phyloP scores from a whole-genome alignment of 2,888 invertebrate species.

The Pyralis farinalis region DNA sequence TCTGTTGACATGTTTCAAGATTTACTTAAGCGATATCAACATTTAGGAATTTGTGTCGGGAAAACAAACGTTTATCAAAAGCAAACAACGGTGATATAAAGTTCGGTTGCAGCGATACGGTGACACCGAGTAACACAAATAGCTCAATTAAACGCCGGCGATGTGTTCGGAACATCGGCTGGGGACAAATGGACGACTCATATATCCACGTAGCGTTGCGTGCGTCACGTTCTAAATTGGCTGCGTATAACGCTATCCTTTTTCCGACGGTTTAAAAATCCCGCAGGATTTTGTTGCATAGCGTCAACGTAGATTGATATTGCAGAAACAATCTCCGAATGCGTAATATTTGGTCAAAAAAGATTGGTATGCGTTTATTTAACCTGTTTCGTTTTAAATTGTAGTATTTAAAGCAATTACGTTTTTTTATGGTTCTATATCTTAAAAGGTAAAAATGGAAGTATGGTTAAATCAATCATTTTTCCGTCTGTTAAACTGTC shows the following conservation, averaged over 20 bases:
- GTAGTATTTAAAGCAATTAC: too few relatives aligned
- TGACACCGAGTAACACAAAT: constrained; percentile 64
- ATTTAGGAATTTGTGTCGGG: background rate
- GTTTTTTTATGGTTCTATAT: too few relatives aligned
- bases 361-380: background rate
- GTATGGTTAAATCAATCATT: too few relatives aligned
- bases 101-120: constrained; percentile 40
- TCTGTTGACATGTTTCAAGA: too few relatives aligned
- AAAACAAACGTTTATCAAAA: constrained; percentile 21
- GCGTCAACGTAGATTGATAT: background rate
- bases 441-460: too few relatives aligned
- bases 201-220: constrained; percentile 47
- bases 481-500: too few relatives aligned
- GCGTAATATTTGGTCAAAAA: background rate
- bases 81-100: constrained; percentile 46
- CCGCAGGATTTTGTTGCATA: constrained; percentile 31
- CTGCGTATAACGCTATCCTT: constrained; percentile 41
- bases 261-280: constrained; percentile 42
- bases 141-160: constrained; percentile 63
- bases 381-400: too few relatives aligned
- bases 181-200: constrained; percentile 47
- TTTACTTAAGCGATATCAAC: too few relatives aligned
- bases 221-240: constrained; percentile 65
- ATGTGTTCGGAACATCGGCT: constrained; percentile 14
- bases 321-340: background rate